phyloP scores from a whole-genome alignment of 1,140 invertebrate species.

The Lordiphosa clarofinis region DNA sequence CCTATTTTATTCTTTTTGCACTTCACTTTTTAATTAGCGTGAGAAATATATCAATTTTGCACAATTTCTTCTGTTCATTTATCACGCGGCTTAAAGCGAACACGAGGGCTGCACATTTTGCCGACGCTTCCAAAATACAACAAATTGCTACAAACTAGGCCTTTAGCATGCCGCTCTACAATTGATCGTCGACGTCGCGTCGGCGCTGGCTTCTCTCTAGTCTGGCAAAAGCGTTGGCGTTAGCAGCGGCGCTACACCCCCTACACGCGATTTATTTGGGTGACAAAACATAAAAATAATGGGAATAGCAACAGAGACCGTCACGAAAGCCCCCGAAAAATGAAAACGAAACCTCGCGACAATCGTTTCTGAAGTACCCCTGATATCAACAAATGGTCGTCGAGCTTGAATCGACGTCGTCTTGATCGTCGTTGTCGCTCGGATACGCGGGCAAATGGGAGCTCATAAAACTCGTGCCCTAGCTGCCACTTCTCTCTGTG shows the following conservation, averaged over 20 bases:
- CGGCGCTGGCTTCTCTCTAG: constrained; percentile 3
- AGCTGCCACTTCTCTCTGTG: too few relatives aligned
- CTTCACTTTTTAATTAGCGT: constrained; percentile 55
- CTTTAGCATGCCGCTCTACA: constrained; percentile 25
- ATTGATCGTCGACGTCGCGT: constrained; percentile 40
- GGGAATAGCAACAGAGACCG: constrained; percentile 16
- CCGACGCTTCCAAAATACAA: constrained; percentile 24
- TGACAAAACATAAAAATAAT: constrained; percentile 37
- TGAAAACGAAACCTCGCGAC: not conserved
- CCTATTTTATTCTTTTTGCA: constrained; percentile 23
- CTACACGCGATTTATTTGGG: constrained; percentile 4
- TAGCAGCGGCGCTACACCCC: constrained; percentile 12
- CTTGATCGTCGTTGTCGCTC: too few relatives aligned
- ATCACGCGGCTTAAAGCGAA: constrained; percentile 17
- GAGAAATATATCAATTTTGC: constrained; percentile 41
- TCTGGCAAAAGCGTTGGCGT: not conserved
- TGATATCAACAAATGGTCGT: constrained; percentile 4
- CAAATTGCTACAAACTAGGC: constrained; percentile 31
- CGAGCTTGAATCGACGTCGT: not conserved
- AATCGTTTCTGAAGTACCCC: constrained; percentile 16
- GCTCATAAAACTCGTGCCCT: too few relatives aligned
- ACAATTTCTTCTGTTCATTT: constrained; percentile 14
- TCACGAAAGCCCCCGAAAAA: constrained; percentile 31
- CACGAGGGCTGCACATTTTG: constrained; percentile 23
- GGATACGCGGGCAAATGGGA: too few relatives aligned